phyloP scores from a whole-genome alignment of 2,797 vertebrate genomes.

The Nothura maculosa region DNA sequence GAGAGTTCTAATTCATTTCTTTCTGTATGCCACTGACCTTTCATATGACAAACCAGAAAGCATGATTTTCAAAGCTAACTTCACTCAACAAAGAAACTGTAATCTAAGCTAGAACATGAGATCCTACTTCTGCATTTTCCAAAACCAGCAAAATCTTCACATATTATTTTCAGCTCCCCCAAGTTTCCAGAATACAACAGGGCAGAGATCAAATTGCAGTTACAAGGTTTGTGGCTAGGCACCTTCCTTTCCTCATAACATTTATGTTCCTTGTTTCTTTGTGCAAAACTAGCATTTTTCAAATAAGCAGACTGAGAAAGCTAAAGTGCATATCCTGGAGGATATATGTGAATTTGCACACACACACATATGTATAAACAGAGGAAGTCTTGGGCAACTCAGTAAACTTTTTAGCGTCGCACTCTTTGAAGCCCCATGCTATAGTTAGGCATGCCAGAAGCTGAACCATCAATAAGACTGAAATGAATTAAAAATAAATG shows the following conservation, averaged over 20 bases:
- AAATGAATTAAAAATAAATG: constrained; percentile 36
- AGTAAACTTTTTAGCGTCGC: neutral
- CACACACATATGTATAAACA: neutral
- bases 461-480: neutral
- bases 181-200: neutral
- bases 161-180: neutral
- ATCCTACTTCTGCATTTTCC: neutral
- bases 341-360: neutral
- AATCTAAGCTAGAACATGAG: neutral
- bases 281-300: neutral
- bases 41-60: neutral
- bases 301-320: neutral
- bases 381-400: neutral
- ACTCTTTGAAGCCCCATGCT: neutral
- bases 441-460: neutral
- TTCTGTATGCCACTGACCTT: neutral
- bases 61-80: neutral
- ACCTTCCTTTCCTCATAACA: neutral
- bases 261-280: neutral
- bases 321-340: neutral
- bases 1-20: neutral
- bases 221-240: neutral
- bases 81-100: neutral
- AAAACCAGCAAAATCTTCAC: neutral
- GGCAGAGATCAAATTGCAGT: neutral